Evolutionary conservation across 2,888 invertebrate genomes (phyloP).

Genomic region (Napeogenes inachia): DNA sequence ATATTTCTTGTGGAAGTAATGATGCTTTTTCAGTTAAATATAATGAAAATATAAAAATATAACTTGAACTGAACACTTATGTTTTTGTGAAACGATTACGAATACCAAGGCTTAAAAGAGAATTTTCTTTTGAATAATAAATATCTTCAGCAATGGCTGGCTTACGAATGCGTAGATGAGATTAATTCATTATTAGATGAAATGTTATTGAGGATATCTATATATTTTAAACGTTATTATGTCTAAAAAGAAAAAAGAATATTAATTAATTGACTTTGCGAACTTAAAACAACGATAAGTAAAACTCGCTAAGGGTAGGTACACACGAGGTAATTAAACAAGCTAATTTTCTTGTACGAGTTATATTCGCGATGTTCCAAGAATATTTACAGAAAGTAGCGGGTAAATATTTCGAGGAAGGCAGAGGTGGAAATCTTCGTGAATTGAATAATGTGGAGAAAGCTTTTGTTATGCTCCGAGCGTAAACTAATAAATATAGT

Average conservation of each 20-base stretch:
- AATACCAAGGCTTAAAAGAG: too few relatives aligned
- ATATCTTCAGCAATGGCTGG: too few relatives aligned
- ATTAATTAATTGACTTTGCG: constrained; percentile 12
- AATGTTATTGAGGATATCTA: too few relatives aligned
- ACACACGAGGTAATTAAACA: constrained; percentile 68
- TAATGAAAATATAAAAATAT: too few relatives aligned
- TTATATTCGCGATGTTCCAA: constrained; percentile 60
- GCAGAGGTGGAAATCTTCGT: constrained; percentile 65
- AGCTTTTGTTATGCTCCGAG: constrained; percentile 18
- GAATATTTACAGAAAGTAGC: constrained; percentile 71
- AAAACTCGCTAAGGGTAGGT: constrained; percentile 37
- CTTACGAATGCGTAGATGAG: too few relatives aligned
- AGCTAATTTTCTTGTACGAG: constrained; percentile 73
- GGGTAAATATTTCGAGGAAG: constrained; percentile 69
- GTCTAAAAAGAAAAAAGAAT: constrained; percentile 3
- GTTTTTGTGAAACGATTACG: too few relatives aligned
- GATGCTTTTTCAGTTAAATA: too few relatives aligned
- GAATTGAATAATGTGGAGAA: constrained; percentile 38
- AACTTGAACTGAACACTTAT: too few relatives aligned
- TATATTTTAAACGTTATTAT: not conserved
- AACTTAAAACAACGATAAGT: constrained; percentile 25
- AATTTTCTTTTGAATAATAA: too few relatives aligned
- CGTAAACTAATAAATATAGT: too few relatives aligned
- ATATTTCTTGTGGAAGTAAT: too few relatives aligned
- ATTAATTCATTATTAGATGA: too few relatives aligned